These are phyloP conservation scores for Nannoperca obscura DNA, from an alignment of 2,797 vertebrate genomes.

Conservation along the genomic window DNA sequence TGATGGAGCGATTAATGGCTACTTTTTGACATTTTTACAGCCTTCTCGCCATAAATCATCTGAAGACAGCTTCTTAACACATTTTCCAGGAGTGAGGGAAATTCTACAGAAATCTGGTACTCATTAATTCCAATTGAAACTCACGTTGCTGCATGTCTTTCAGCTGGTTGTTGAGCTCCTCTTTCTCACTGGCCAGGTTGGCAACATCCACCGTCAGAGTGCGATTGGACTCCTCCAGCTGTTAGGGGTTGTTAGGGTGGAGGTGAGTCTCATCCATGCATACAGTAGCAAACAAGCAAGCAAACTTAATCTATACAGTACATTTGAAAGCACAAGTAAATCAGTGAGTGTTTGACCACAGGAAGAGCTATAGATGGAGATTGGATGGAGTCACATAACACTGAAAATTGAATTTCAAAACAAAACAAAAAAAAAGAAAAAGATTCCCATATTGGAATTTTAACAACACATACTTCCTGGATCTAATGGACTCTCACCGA, in stretches of 20 bases:
- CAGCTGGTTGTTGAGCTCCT: constrained; percentile 95
- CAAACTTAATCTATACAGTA: neutral
- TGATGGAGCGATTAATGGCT: constrained; percentile 8
- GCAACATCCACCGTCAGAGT: constrained; percentile 95
- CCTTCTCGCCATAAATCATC: constrained; percentile 17
- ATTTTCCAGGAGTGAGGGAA: constrained; percentile 22
- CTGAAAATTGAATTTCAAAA: neutral
- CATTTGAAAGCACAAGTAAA: neutral
- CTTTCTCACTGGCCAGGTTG: constrained; percentile 96
- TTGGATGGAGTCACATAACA: too few species aligned
- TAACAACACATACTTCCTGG: neutral
- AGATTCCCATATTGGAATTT: neutral
- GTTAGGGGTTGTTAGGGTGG: neutral
- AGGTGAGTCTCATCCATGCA: constrained; percentile 17
- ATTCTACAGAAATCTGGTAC: constrained; percentile 3
- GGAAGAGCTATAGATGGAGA: too few species aligned
- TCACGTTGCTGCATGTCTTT: constrained; percentile 93
- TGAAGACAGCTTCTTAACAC: constrained; percentile 31
- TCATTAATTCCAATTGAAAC: constrained; percentile 67
- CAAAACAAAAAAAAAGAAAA: neutral
- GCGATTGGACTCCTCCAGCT: constrained; percentile 98
- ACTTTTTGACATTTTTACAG: constrained; percentile 26
- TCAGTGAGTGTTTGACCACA: neutral
- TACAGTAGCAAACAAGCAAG: neutral
- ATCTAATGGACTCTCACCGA: constrained; percentile 85